A percentile compares a stretch with the other conserved stretches of the same genome.
phyloP scores from a whole-genome alignment of 2,888 invertebrate species.

The Dolomedes plantarius region DNA sequence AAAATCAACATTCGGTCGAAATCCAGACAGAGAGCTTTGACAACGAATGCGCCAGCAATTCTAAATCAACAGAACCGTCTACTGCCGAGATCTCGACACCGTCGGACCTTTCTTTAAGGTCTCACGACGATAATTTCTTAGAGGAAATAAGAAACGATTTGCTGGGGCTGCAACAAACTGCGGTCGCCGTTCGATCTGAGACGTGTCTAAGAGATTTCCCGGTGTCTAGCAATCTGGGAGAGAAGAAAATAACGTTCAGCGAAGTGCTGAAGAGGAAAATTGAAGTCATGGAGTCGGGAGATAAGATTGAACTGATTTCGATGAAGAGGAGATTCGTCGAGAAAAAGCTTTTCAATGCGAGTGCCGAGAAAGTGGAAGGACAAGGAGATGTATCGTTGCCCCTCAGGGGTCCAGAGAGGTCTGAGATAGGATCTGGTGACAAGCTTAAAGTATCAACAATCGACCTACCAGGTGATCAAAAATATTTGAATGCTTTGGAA shows the following conservation, averaged over 20 bases:
- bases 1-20: not conserved
- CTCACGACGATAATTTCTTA: not conserved
- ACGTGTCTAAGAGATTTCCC: not conserved
- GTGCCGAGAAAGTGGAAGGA: too few species aligned
- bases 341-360: not conserved
- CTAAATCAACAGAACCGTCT: too few species aligned
- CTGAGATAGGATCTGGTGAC: too few species aligned
- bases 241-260: not conserved
- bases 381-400: too few species aligned
- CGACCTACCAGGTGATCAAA: too few species aligned
- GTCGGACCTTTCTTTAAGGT: not conserved
- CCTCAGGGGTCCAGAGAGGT: too few species aligned
- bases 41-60: too few species aligned
- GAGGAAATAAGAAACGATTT: not conserved
- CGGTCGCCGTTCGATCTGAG: not conserved
- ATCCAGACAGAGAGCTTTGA: not conserved
- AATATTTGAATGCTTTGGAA: too few species aligned
- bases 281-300: slow-evolving; percentile 20
- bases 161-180: not conserved
- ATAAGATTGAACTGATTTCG: slow-evolving; percentile 14
- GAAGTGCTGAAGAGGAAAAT: slow-evolving; percentile 16
- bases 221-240: not conserved
- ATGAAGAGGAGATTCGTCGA: not conserved
- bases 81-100: too few species aligned
- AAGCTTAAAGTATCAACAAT: too few species aligned